Percentiles rank a stretch among this genome's conserved stretches.
Conservation (phyloP, 2,113 vertebrate genomes). For the Callipepla squamata region DNA sequence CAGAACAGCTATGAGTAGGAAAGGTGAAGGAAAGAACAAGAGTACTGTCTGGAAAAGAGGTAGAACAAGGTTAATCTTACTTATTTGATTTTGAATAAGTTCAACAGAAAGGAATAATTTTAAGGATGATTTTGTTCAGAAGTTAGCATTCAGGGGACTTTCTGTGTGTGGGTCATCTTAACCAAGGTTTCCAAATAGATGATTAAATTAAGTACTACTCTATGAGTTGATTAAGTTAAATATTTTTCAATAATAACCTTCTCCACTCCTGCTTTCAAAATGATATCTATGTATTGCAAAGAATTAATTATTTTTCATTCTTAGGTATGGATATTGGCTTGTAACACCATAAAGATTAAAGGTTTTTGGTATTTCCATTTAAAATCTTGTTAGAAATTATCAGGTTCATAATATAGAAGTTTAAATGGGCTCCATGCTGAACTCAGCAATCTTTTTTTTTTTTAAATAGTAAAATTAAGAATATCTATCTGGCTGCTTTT, state of each 20-base stretch:
- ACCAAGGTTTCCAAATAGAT: neutral
- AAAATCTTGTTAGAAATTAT: slow-evolving; percentile 32
- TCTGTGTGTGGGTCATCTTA: neutral
- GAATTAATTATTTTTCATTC: neutral
- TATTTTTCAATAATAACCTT: neutral
- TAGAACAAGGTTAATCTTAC: neutral
- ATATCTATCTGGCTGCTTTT: neutral
- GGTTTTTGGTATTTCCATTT: neutral
- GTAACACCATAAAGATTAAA: neutral
- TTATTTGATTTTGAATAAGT: neutral
- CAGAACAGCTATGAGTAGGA: neutral
- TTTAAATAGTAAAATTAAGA: neutral
- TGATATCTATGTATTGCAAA: neutral
- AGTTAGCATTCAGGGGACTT: neutral
- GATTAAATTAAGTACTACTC: neutral
- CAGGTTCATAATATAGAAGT: neutral
- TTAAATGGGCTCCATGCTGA: slow-evolving; percentile 1
- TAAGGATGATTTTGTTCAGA: neutral
- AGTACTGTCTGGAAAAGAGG: neutral
- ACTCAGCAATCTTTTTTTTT: neutral
- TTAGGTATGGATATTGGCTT: neutral
- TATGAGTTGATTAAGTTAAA: neutral
- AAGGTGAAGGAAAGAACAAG: neutral
- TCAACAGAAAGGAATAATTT: neutral
- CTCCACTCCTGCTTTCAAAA: neutral